Evolutionary conservation across 2,113 vertebrate genomes (phyloP), one percentile per base, ranked within the genome.

Genomic region (Perca fluviatilis): DNA sequence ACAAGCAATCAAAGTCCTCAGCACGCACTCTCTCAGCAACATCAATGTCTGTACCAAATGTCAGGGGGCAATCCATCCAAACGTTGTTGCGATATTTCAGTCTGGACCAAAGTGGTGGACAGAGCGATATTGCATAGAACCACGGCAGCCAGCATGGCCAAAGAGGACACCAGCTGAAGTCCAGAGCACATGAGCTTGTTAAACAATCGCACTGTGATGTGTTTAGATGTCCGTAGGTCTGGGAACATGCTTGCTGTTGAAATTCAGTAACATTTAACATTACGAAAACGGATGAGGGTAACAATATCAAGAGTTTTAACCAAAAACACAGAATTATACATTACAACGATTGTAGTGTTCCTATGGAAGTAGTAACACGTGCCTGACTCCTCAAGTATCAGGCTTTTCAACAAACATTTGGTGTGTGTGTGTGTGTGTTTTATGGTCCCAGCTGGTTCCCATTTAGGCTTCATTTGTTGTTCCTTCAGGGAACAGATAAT

Each of bases 401-500:
- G 65, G 30, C 62, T 60, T 60, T 27, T 23, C 49, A 46, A 46
- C 13, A 65, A 62, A 85, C 76, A 67, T 49, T 50, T 2, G n/a
- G 60, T 43, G 63, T 36, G 18, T 67, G 23, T 23, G 27, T 62
- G 27, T 74, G 63, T 78, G 68, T 25, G 25, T 23, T 58, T 6
- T 61, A 2, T 9, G 40, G 56, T 75, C 53, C 71, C 75, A 74
- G 54, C 72, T 82, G 83, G 66, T 71, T 83, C 66, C 64, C 54
- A 78, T 85, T 69, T 62, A 51, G 68, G 13, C 13, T 60, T 70
- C 46, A 69, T 66, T 60, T 76, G 63, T 74, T 80, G 43, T 56
- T 83, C 79, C 82, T 84, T 81, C 82, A 70, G 85, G 82, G 60
- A 89, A 81, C 73, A 81, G 51, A 69, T 58, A 62, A 49, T 50